Evolutionary conservation across 2,113 vertebrate genomes (phyloP), one percentile per base, ranked within the genome.

Genomic region (Herpailurus yagouaroundi): DNA sequence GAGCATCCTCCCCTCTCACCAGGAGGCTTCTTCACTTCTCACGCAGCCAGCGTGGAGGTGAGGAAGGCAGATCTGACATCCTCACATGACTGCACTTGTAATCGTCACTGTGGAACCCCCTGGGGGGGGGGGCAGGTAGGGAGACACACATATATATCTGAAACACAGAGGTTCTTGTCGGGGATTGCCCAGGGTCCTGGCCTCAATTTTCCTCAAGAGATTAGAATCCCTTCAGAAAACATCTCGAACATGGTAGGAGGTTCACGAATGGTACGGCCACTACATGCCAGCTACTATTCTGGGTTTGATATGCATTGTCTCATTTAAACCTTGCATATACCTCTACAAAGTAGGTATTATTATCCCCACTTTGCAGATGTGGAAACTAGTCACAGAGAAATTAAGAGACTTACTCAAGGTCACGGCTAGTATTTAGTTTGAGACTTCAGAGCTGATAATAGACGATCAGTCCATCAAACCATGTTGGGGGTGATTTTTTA

Each of bases 1-100:
- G 97, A 98, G 86, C 98, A 98, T 81, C 96, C 90, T 98, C 98
- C 95, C 97, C 97, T 93, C 97, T 95, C 88, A 76, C 97, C 81
- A 15, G 94, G 98, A 97, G 97, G 63, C 92, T 97, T 94, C 94
- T 96, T 98, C 95, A n/a, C 95, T 63, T 95, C 73, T 95, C 66
- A 18, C 0, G 0, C 57, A 87, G 25, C 66, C 64, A 84, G 48
- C 18, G 86, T 92, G 85, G 92, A 97, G 74, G 93, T 98, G 96
- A 94, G 76, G 95, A 97, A 95, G 97, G 71, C 77, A 86, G 90
- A 71, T 95, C 94, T 55, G 68, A 2, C 82, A 29, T 48, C 95
- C 90, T 97, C 97, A 98, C 0, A 0, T 96, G 98, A 79, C 79
- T 45, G 64, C 9, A 7, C 21, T 81, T 96, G 92, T 88, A 57